Evolutionary conservation across 2,797 vertebrate species (phyloP), one percentile per base, ranked within the genome.

Genomic region (Micrastur ruficollis): DNA sequence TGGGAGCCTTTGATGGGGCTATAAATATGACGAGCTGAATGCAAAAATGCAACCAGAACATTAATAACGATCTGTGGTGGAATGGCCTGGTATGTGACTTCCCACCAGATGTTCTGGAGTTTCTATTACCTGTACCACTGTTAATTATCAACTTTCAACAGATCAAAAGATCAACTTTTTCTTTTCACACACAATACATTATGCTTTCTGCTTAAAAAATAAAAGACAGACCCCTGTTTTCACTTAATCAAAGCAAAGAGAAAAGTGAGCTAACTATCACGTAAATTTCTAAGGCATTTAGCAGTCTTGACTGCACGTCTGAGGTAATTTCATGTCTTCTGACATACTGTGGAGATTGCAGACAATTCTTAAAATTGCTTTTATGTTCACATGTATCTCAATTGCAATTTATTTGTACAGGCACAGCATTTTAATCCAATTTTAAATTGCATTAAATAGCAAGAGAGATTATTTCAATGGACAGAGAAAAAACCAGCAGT

Each of bases 401-500:
- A 93, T 9, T 89, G 58, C 44, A 62, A 44, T 95, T 86, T 89
- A 94, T 86, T 94, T 72, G 49, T 74, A 95, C 38, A 90, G 34
- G 42, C 26, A 58, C 0, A 4, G 12, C 13, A 74, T 89, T 93
- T 82, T 71, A 90, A n/a, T n/a, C n/a, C n/a, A n/a, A n/a, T n/a
- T n/a, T 61, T 65, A 31, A 34, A 76, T 1, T 61, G 8, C 27
- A 81, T 53, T 70, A 84, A 55, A 88, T 7, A 73, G 36, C 46
- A 88, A 49, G 34, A 62, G 5, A 82, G 32, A 71, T 56, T 67
- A 90, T 40, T 87, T 59, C 19, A 71, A 67, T 23, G 21, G 31
- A 81, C 40, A 65, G 42, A 55, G 6, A 9, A 72, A 79, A 78
- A 66, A 40, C 2, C 1, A 89, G 55, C 3, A 75, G 47, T 61